phyloP scores from a whole-genome alignment of 2,888 invertebrate species.

The Horisme vitalbata region DNA sequence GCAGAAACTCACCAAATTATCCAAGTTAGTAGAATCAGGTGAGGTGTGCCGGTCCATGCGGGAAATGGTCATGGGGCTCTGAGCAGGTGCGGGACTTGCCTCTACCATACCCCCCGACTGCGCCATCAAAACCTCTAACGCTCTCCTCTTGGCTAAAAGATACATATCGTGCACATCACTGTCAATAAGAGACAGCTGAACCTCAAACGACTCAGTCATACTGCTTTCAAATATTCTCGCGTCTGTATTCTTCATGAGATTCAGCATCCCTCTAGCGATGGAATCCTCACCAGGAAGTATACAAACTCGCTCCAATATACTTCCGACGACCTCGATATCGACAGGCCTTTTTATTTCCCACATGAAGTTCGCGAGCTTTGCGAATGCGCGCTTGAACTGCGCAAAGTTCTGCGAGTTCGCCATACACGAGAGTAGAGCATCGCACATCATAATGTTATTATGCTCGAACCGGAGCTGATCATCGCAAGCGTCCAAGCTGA shows the following conservation, averaged over 20 bases:
- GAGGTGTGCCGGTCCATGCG: constrained; percentile 46
- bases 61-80: neutral
- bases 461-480: constrained; percentile 46
- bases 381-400: constrained; percentile 60
- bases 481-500: constrained; percentile 43
- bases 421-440: constrained; percentile 53
- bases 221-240: constrained; percentile 44
- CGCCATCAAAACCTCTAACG: neutral
- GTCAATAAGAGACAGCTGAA: constrained; percentile 39
- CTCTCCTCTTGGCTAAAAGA: constrained; percentile 21
- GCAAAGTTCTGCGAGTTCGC: constrained; percentile 66
- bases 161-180: constrained; percentile 41
- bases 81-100: neutral
- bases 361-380: constrained; percentile 55
- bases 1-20: constrained; percentile 53
- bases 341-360: constrained; percentile 43
- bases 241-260: constrained; percentile 53
- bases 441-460: constrained; percentile 43
- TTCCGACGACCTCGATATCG: constrained; percentile 41
- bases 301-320: constrained; percentile 60
- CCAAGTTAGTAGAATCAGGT: constrained; percentile 62
- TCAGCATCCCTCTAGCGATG: constrained; percentile 47
- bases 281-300: constrained; percentile 57
- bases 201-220: constrained; percentile 51
- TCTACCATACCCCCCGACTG: neutral